Evolutionary conservation across 2,888 invertebrate genomes (phyloP).

Genomic region (Phyllotreta cruciferae): DNA sequence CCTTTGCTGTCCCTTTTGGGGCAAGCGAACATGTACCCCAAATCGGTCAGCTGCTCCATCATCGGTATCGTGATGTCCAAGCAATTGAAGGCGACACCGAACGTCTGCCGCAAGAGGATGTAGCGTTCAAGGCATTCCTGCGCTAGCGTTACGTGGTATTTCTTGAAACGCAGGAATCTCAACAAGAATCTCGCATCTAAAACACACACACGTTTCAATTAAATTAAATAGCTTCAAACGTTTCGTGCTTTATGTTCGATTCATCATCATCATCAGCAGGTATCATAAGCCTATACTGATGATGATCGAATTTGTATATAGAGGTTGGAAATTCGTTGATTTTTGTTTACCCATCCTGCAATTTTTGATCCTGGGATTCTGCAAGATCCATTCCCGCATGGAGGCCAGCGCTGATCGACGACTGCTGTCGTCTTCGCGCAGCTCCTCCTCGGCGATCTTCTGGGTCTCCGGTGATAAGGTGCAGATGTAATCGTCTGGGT

Average conservation of each 20-base stretch:
- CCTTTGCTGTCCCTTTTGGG: slow-evolving; percentile 78
- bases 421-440: slow-evolving; percentile 72
- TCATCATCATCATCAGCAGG: background rate
- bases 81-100: slow-evolving; percentile 77
- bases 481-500: slow-evolving; percentile 71
- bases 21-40: slow-evolving; percentile 80
- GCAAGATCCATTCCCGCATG: slow-evolving; percentile 73
- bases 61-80: slow-evolving; percentile 74
- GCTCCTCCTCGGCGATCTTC: slow-evolving; percentile 70
- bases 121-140: slow-evolving; percentile 81
- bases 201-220: slow-evolving; percentile 35
- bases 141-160: slow-evolving; percentile 80
- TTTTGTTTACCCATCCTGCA: slow-evolving; percentile 69
- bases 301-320: too few species aligned
- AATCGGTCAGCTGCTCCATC: slow-evolving; percentile 73
- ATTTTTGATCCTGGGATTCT: slow-evolving; percentile 73
- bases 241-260: background rate
- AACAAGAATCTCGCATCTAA: slow-evolving; percentile 74
- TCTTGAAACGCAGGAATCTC: slow-evolving; percentile 80
- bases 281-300: background rate
- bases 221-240: too few species aligned
- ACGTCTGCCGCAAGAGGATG: slow-evolving; percentile 76
- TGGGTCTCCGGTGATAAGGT: slow-evolving; percentile 68
- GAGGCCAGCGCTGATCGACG: slow-evolving; percentile 72
- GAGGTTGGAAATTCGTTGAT: too few species aligned